These are phyloP conservation scores for Catharus minimus DNA, from an alignment of 2,113 vertebrate species.

Conservation along the genomic window DNA sequence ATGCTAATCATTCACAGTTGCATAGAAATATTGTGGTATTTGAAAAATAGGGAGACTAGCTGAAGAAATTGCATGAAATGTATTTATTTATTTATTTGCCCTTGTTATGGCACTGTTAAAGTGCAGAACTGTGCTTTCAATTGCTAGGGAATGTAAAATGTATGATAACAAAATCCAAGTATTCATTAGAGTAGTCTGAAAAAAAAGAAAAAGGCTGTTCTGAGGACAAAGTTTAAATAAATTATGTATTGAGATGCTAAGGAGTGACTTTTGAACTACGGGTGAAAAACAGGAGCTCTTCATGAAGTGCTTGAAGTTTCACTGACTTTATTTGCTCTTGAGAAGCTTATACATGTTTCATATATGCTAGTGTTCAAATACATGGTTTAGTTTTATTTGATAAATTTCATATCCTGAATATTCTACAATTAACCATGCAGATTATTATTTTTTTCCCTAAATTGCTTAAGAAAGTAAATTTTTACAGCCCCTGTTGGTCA, in stretches of 20 bases:
- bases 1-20: background rate
- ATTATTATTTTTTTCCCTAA: background rate
- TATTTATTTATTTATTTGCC: background rate
- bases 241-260: background rate
- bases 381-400: background rate
- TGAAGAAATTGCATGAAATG: background rate
- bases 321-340: background rate
- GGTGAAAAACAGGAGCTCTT: background rate
- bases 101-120: background rate
- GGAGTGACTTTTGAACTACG: background rate
- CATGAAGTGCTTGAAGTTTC: background rate
- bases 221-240: background rate
- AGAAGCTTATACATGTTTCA: background rate
- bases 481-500: background rate
- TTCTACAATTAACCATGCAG: background rate
- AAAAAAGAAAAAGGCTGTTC: background rate
- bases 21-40: background rate
- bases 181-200: background rate
- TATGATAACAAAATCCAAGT: background rate
- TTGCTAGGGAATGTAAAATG: background rate
- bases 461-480: background rate
- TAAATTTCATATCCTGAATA: background rate
- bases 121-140: background rate
- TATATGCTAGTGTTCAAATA: background rate
- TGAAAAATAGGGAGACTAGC: background rate